phyloP scores from a whole-genome alignment of 2,113 vertebrate genomes.

The Lophochroa leadbeateri region DNA sequence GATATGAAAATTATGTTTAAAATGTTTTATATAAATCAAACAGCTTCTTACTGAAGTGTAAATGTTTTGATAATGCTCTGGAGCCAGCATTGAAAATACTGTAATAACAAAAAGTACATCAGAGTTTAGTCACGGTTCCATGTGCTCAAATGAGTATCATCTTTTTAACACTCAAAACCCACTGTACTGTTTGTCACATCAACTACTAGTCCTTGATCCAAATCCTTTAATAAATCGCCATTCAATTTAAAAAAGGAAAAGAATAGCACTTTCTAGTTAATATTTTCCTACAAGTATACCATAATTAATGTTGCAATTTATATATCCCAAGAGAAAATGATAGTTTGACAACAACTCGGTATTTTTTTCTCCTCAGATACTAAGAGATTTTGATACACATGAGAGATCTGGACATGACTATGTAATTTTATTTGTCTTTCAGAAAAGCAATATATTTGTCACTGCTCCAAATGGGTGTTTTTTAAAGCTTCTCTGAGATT shows the following conservation, averaged over 20 bases:
- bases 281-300: neutral
- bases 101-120: neutral
- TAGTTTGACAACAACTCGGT: neutral
- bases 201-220: neutral
- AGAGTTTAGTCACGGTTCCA: neutral
- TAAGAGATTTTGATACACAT: neutral
- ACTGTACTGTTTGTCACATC: neutral
- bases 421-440: neutral
- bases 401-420: neutral
- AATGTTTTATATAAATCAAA: neutral
- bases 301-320: neutral
- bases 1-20: neutral
- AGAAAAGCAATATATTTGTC: neutral
- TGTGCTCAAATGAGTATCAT: neutral
- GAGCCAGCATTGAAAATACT: neutral
- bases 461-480: neutral
- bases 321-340: neutral
- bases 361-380: neutral
- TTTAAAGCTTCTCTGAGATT: neutral
- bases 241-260: neutral
- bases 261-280: neutral
- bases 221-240: neutral
- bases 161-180: neutral
- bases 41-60: neutral
- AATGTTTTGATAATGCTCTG: neutral